Percentiles rank a stretch among this genome's conserved stretches.
Evolutionary conservation across 2,888 invertebrate species (phyloP).

Genomic region (Caenorhabditis sp.): DNA sequence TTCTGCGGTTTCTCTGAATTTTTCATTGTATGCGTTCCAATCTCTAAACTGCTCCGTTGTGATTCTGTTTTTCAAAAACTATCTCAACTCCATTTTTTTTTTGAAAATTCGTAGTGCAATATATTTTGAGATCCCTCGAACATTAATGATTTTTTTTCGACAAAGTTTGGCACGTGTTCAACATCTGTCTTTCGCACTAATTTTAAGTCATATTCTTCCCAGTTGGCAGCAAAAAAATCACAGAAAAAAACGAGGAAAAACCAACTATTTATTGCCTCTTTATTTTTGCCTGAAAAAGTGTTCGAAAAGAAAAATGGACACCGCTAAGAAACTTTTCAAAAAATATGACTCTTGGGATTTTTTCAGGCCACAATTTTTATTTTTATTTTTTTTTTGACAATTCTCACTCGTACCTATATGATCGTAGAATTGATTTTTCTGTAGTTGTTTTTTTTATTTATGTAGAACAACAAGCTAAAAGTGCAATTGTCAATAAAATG

Average conservation of each 20-base stretch:
- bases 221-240: not conserved
- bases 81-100: no score
- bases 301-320: not conserved
- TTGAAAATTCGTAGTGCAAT: no score
- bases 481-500: no score
- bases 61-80: no score
- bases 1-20: no score
- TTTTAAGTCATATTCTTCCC: not conserved
- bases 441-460: no score
- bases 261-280: constrained; percentile 1
- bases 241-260: not conserved
- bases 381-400: constrained; percentile 1
- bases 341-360: not conserved
- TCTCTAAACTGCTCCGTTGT: no score
- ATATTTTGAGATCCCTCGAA: no score
- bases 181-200: not conserved
- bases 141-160: no score
- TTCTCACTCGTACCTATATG: not conserved
- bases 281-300: not conserved
- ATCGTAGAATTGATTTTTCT: no score
- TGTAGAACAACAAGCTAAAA: no score
- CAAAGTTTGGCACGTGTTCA: not conserved
- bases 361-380: not conserved
- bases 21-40: no score
- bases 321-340: not conserved